Evolutionary conservation across 2,888 invertebrate genomes (phyloP).

Genomic region (Oscheius sp.): DNA sequence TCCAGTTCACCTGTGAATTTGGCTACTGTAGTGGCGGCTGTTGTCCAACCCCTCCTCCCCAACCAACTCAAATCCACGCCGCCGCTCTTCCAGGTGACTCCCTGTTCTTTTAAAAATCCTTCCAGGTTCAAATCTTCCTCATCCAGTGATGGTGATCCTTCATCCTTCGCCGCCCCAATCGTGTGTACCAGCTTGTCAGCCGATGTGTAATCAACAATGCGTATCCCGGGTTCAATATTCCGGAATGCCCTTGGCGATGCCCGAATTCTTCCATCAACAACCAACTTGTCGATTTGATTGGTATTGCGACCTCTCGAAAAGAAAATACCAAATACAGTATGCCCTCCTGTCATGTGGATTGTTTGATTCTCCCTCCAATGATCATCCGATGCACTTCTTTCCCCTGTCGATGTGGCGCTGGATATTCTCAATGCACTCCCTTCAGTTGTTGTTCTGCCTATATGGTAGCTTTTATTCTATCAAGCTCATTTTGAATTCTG

Average conservation of each 20-base stretch:
- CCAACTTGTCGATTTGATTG: constrained; percentile 47
- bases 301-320: constrained; percentile 3
- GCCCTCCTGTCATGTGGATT: constrained; percentile 53
- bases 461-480: constrained; percentile 28
- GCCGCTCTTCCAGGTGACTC: constrained; percentile 35
- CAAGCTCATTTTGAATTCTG: too few relatives aligned
- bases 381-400: constrained; percentile 38
- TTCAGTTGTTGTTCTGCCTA: constrained; percentile 51
- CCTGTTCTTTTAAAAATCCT: not conserved
- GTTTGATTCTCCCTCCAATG: constrained; percentile 49
- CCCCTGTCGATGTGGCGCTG: constrained; percentile 43
- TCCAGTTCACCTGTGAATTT: constrained; percentile 27
- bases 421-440: constrained; percentile 44
- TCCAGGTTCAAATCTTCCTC: constrained; percentile 42
- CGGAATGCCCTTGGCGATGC: constrained; percentile 22
- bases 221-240: constrained; percentile 33
- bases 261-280: constrained; percentile 33
- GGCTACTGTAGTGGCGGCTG: constrained; percentile 45
- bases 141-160: constrained; percentile 39
- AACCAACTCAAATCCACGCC: constrained; percentile 36
- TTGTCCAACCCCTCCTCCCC: constrained; percentile 34
- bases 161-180: constrained; percentile 39
- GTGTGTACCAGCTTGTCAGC: constrained; percentile 46
- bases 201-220: constrained; percentile 40
- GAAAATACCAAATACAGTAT: constrained; percentile 40